Conservation (phyloP, 2,888 invertebrate genomes). For the Agrochola litura region DNA sequence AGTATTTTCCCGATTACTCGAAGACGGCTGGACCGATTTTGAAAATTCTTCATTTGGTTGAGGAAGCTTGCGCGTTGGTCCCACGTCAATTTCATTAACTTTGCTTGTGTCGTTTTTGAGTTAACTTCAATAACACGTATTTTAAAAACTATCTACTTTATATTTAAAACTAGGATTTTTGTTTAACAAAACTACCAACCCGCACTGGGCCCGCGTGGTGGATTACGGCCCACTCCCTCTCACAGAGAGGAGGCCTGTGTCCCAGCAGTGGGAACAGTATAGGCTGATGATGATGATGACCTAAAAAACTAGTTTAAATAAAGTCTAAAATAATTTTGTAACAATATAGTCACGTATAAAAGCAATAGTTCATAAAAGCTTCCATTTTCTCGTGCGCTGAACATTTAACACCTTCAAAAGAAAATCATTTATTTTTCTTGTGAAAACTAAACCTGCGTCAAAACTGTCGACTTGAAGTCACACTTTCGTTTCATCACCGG, state of each 20-base stretch:
- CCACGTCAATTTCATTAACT: no score
- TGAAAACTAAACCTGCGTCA: slow-evolving; percentile 56
- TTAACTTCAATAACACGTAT: no score
- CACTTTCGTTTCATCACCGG: slow-evolving; percentile 71
- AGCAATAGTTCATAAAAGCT: slow-evolving; percentile 12
- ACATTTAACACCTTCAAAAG: slow-evolving; percentile 18
- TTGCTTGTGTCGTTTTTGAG: no score
- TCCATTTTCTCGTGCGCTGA: slow-evolving; percentile 1
- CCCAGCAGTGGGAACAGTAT: no score
- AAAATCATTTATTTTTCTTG: slow-evolving; percentile 35
- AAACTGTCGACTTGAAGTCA: slow-evolving; percentile 61
- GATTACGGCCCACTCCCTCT: no score
- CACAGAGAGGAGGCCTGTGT: no score
- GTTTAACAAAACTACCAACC: neutral
- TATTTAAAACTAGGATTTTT: neutral
- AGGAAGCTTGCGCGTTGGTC: no score
- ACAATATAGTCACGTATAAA: slow-evolving; percentile 5
- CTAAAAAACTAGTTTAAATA: neutral
- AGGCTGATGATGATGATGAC: no score
- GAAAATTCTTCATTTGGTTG: no score
- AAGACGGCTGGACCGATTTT: no score
- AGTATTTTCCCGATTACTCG: no score
- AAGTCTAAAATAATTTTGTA: neutral
- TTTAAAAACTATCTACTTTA: neutral
- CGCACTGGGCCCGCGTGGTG: no score